Percentiles rank a stretch among this genome's conserved stretches.
phyloP scores from a whole-genome alignment of 2,888 invertebrate species.

The Thymelicus lineola region DNA sequence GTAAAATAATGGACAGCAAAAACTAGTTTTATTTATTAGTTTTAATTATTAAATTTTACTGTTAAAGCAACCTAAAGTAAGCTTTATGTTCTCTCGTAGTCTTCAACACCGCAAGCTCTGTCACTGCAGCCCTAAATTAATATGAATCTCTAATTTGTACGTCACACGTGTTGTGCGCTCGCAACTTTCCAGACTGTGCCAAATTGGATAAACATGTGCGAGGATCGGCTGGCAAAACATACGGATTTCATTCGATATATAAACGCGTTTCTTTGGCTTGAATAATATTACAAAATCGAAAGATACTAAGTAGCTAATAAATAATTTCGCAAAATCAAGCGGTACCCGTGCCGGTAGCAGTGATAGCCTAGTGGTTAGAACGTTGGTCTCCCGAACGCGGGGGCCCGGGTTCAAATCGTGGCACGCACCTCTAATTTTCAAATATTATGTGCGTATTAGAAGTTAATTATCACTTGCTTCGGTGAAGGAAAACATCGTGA shows the following conservation, averaged over 20 bases:
- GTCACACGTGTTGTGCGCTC: constrained; percentile 81
- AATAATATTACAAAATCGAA: no score
- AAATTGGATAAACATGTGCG: constrained; percentile 84
- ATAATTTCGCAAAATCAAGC: no score
- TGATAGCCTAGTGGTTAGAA: no score
- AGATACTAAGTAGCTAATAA: no score
- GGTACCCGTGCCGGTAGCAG: no score
- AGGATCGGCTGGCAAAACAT: constrained; percentile 55
- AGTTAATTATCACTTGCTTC: no score
- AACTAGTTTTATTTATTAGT: neutral
- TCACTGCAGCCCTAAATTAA: constrained; percentile 76
- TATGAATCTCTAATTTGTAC: constrained; percentile 84
- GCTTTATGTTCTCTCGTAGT: constrained; percentile 12
- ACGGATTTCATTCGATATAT: constrained; percentile 45
- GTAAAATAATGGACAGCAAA: no score
- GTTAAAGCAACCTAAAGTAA: neutral
- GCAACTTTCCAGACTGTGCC: constrained; percentile 83
- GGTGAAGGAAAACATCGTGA: no score
- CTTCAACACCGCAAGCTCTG: constrained; percentile 41
- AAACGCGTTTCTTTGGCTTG: constrained; percentile 20
- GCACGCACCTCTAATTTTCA: no score
- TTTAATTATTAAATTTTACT: constrained; percentile 1
- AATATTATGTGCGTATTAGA: no score
- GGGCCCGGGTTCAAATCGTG: no score
- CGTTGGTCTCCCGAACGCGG: no score